Evolutionary conservation across 2,888 invertebrate genomes (phyloP), one percentile per base, ranked within the genome.

Genomic region (Pseudococcus longispinus): DNA sequence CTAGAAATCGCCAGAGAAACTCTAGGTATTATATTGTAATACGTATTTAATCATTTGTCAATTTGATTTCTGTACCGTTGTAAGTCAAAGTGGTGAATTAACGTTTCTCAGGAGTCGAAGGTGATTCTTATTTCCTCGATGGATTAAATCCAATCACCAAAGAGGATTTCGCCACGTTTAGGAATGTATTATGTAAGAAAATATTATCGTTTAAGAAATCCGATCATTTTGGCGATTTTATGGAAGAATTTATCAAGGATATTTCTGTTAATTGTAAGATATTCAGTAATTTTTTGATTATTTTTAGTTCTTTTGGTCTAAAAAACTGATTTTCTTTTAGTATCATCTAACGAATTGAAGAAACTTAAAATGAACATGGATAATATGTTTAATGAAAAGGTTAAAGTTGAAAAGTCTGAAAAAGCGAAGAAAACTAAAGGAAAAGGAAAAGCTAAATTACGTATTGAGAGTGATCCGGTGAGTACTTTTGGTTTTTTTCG

Each of bases 381-480:
- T 91, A 96, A 94, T 91, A 92, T 98, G 89, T 95, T 95, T 90
- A 94, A 95, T 90, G 97, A 98, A 91, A 97, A 97, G 91, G 93
- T 94, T 89, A 97, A 97, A 92, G 92, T 95, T 88, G 97, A 96
- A 90, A 97, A 96, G 90, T 94, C 93, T 29, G 95, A 95, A 87
- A 95, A 94, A 90, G 90, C 93, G 87, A 96, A 96, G 92, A 96
- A 96, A 91, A 93, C 93, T 51, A 93, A 93, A 90, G 88, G 88
- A 55, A 88, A 88, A 87, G 88, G 87, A 26, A 88, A 88, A 87
- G 88, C 88, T 37, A 88, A 88, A 44, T 70, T 88, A 23, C 87
- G 88, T 13, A 55, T 88, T 5, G 88, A 88, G 15, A 88, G 87
- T 55, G 87, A 88, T 86, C 74, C 65, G 80, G 88, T 88, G 83